phyloP scores from a whole-genome alignment of 1,140 invertebrate genomes.

The Ylistrum balloti region DNA sequence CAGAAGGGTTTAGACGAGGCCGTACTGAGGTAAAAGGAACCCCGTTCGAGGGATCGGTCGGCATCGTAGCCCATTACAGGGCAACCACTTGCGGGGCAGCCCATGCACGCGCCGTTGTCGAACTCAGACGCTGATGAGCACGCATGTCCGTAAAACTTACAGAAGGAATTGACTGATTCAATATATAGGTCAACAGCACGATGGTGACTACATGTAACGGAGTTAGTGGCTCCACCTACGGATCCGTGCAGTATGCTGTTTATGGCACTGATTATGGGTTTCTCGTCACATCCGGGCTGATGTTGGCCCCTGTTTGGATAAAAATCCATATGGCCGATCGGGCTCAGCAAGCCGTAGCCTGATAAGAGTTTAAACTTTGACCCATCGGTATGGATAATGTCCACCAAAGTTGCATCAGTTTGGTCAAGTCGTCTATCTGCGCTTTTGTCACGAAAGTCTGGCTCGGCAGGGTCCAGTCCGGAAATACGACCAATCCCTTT shows the following conservation, averaged over 20 bases:
- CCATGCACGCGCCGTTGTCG: slow-evolving; percentile 89
- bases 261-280: slow-evolving; percentile 52
- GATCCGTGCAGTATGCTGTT: slow-evolving; percentile 48
- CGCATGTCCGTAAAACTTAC: slow-evolving; percentile 89
- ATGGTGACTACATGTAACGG: slow-evolving; percentile 92
- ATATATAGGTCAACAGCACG: slow-evolving; percentile 93
- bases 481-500: slow-evolving; percentile 82
- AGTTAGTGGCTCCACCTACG: slow-evolving; percentile 61
- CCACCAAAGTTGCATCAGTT: neutral
- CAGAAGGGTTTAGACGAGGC: slow-evolving; percentile 65
- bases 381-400: neutral
- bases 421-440: neutral
- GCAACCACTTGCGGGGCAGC: slow-evolving; percentile 89
- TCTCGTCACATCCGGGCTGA: slow-evolving; percentile 74
- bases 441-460: neutral
- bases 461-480: neutral
- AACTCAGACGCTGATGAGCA: slow-evolving; percentile 85
- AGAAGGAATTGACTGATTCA: slow-evolving; percentile 90
- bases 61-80: slow-evolving; percentile 95
- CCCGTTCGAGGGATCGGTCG: slow-evolving; percentile 83
- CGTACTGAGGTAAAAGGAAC: slow-evolving; percentile 72
- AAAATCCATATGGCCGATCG: slow-evolving; percentile 95
- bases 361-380: slow-evolving; percentile 24
- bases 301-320: slow-evolving; percentile 83
- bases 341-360: slow-evolving; percentile 90